Percentiles rank a stretch among this genome's conserved stretches.
These are phyloP conservation scores for Papilio protenor DNA, from an alignment of 2,888 invertebrate species.

Conservation along the genomic window DNA sequence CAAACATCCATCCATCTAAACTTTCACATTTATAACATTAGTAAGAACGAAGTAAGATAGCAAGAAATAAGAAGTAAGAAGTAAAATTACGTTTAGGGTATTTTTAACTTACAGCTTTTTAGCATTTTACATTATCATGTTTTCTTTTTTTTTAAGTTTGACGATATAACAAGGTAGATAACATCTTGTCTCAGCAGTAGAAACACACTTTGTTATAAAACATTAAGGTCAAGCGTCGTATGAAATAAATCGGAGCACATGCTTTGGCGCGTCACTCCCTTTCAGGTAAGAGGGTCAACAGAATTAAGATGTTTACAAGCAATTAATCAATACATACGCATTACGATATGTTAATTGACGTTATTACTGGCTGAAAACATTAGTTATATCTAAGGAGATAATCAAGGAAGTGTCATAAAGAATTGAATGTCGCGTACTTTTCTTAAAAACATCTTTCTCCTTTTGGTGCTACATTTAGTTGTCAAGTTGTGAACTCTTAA, in stretches of 20 bases:
- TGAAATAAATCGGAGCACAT: conserved; percentile 32
- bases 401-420: too few species aligned
- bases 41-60: too few species aligned
- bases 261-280: conserved; percentile 37
- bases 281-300: conserved; percentile 37
- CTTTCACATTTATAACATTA: too few species aligned
- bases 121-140: not conserved
- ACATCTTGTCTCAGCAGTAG: not conserved
- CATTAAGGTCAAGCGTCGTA: conserved; percentile 19
- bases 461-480: too few species aligned
- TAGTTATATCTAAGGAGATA: too few species aligned
- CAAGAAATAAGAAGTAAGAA: too few species aligned
- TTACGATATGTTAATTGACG: conserved; percentile 4
- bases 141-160: too few species aligned
- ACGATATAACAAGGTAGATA: not conserved
- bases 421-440: too few species aligned
- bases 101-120: not conserved
- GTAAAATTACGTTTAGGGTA: too few species aligned
- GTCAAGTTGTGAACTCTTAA: too few species aligned
- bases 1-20: too few species aligned
- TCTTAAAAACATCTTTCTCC: too few species aligned
- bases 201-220: not conserved
- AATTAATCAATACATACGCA: conserved; percentile 31
- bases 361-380: not conserved
- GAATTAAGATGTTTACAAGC: conserved; percentile 32